Percentiles rank a stretch among this genome's conserved stretches.
phyloP scores from a whole-genome alignment of 1,140 invertebrate genomes.

The Euborellia annulipes region DNA sequence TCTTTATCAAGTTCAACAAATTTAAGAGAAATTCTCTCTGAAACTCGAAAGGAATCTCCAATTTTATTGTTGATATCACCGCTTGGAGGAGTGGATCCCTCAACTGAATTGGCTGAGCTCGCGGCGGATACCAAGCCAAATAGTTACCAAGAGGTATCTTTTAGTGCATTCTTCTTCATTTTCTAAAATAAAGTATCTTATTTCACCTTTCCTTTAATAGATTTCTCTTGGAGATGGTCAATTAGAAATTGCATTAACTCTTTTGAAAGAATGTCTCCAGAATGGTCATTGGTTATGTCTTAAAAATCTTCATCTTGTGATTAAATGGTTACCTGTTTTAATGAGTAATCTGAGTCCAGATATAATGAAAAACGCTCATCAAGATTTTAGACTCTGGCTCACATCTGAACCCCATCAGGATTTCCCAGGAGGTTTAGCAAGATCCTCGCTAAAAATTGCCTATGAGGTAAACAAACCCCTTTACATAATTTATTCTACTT shows the following conservation, averaged over 20 bases:
- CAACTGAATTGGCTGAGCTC: slow-evolving; percentile 41
- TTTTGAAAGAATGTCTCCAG: slow-evolving; percentile 22
- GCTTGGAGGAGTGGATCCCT: slow-evolving; percentile 57
- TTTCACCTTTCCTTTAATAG: no score
- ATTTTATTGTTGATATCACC: slow-evolving; percentile 58
- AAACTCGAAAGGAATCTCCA: slow-evolving; percentile 43
- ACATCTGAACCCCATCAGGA: slow-evolving; percentile 50
- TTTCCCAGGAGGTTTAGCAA: slow-evolving; percentile 47
- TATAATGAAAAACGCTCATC: slow-evolving; percentile 31
- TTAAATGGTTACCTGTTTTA: slow-evolving; percentile 54
- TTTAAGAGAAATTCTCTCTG: no score
- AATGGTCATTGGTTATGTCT: slow-evolving; percentile 60
- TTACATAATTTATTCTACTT: no score
- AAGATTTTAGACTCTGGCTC: slow-evolving; percentile 58
- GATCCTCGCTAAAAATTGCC: slow-evolving; percentile 61
- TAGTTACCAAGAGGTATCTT: neutral
- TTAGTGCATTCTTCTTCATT: neutral
- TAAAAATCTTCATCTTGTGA: slow-evolving; percentile 80
- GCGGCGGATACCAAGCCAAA: neutral
- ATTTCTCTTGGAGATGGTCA: slow-evolving; percentile 62
- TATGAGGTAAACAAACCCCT: slow-evolving; percentile 58
- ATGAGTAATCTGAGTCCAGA: slow-evolving; percentile 50
- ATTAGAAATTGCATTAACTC: slow-evolving; percentile 40
- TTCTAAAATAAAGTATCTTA: neutral
- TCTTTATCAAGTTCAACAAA: no score